These are phyloP conservation scores for Synanthedon andrenaeformis DNA, from an alignment of 2,888 invertebrate genomes.

Conservation along the genomic window DNA sequence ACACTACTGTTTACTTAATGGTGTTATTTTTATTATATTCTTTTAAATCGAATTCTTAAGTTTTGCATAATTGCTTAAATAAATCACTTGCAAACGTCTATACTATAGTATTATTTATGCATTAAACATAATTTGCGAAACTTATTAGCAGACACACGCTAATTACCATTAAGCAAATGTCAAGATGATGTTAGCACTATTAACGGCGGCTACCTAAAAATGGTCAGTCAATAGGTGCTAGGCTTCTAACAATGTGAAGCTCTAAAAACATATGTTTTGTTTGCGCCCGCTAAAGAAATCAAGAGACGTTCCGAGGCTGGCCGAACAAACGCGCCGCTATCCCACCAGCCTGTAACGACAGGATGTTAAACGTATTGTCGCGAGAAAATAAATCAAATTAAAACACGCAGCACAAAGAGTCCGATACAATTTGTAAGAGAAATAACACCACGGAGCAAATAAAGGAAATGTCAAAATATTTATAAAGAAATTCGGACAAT, in stretches of 20 bases:
- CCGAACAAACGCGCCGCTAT: conserved; percentile 54
- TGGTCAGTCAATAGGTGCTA: conserved; percentile 16
- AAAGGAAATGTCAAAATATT: conserved; percentile 69
- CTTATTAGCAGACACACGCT: conserved; percentile 9
- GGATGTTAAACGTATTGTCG: conserved; percentile 58
- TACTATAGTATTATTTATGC: too few species aligned
- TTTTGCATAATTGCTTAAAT: too few species aligned
- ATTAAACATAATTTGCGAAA: neutral
- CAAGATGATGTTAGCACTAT: conserved; percentile 31
- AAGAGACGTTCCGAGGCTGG: conserved; percentile 46
- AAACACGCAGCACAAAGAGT: conserved; percentile 56
- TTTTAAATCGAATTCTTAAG: too few species aligned
- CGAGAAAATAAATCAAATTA: conserved; percentile 68
- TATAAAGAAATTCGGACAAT: conserved; percentile 66
- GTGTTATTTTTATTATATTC: too few species aligned
- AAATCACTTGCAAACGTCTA: too few species aligned
- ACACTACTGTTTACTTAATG: too few species aligned
- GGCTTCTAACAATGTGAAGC: conserved; percentile 22
- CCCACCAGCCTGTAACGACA: conserved; percentile 27
- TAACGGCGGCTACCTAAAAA: conserved; percentile 21
- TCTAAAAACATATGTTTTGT: conserved; percentile 45
- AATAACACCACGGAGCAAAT: conserved; percentile 55
- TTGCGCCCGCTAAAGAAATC: conserved; percentile 48
- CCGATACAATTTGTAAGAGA: conserved; percentile 60
- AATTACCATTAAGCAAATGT: conserved; percentile 9